Conservation (phyloP, 2,888 invertebrate species). For the Melolontha melolontha region DNA sequence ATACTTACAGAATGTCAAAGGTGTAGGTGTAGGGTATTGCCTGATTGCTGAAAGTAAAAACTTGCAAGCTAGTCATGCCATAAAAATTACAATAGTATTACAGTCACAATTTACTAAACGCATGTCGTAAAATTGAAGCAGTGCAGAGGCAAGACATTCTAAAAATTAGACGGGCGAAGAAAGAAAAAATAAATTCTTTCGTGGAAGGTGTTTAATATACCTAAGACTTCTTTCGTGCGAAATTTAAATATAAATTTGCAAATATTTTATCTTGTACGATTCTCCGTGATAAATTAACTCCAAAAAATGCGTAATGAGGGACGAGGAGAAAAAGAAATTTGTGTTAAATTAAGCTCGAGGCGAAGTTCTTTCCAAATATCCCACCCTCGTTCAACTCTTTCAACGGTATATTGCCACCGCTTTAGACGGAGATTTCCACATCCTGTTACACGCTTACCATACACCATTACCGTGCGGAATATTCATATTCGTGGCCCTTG, state of each 20-base stretch:
- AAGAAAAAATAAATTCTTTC: too few relatives aligned
- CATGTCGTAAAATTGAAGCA: too few relatives aligned
- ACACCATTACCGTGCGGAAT: conserved; percentile 8
- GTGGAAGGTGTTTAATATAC: too few relatives aligned
- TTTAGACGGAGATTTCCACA: conserved; percentile 16
- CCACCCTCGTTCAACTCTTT: too few relatives aligned
- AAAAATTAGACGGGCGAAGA: too few relatives aligned
- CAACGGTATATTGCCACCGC: background rate
- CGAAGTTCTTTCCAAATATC: background rate
- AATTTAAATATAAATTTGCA: conserved; percentile 30
- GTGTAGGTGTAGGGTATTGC: too few relatives aligned
- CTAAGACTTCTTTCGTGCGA: background rate
- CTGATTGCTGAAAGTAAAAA: too few relatives aligned
- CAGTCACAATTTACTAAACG: too few relatives aligned
- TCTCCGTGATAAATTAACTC: conserved; percentile 24
- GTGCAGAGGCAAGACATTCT: too few relatives aligned
- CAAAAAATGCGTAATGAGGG: conserved; percentile 17
- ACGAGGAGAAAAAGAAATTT: conserved; percentile 23
- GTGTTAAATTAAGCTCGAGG: conserved; percentile 24
- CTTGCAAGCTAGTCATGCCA: too few relatives aligned
- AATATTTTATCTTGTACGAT: conserved; percentile 21
- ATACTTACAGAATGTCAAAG: too few relatives aligned
- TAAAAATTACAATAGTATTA: too few relatives aligned
- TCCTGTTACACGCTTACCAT: conserved; percentile 8
- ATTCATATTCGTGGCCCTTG: conserved; percentile 14